Conservation (phyloP, 2,797 vertebrate genomes). For the Mycteria americana region DNA sequence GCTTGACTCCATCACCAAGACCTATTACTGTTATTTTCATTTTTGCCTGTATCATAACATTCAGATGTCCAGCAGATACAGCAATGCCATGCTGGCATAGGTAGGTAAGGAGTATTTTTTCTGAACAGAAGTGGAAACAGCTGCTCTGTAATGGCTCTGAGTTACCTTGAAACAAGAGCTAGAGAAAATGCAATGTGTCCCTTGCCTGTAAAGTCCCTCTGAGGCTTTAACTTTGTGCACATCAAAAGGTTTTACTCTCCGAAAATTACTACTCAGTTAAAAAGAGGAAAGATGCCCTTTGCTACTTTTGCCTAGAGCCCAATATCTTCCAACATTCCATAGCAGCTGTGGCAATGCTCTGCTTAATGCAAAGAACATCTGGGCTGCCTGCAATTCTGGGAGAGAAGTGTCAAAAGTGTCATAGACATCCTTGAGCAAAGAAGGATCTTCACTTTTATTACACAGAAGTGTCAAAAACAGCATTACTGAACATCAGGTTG, state of each 20-base stretch:
- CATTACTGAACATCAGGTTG: conserved; percentile 54
- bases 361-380: conserved; percentile 63
- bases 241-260: conserved; percentile 19
- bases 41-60: neutral
- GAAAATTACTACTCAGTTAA: conserved; percentile 25
- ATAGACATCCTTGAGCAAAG: conserved; percentile 60
- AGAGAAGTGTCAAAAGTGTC: conserved; percentile 61
- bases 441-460: conserved; percentile 56
- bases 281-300: conserved; percentile 41
- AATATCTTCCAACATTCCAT: neutral
- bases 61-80: neutral
- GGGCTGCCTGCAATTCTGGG: conserved; percentile 39
- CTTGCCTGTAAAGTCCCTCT: neutral
- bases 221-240: neutral
- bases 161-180: conserved; percentile 17
- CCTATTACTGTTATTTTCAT: neutral
- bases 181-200: conserved; percentile 4
- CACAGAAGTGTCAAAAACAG: conserved; percentile 40
- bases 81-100: neutral
- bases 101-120: neutral
- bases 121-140: conserved; percentile 17
- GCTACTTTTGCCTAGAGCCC: conserved; percentile 19
- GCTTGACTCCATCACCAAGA: neutral
- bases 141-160: neutral
- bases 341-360: conserved; percentile 35